Evolutionary conservation across 2,113 vertebrate genomes (phyloP).

Genomic region (Prietella phreatophila): DNA sequence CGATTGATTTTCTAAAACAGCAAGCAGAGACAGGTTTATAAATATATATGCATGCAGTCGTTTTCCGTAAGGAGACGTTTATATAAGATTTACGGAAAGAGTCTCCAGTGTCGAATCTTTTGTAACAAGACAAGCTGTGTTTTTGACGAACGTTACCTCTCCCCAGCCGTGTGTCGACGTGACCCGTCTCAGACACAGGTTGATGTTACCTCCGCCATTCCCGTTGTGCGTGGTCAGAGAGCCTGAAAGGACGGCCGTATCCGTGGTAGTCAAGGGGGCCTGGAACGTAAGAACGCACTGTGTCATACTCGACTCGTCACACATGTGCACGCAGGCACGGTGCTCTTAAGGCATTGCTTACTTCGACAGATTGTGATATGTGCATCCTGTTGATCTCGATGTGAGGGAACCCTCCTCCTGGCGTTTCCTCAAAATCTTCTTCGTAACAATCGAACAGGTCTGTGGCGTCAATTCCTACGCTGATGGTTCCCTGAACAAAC

Average conservation of each 20-base stretch:
- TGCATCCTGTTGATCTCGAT: conserved; percentile 98
- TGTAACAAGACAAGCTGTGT: neutral
- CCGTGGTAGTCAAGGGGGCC: conserved; percentile 89
- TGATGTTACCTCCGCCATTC: conserved; percentile 90
- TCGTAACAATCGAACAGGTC: conserved; percentile 96
- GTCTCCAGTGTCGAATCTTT: neutral
- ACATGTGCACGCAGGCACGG: too few species aligned
- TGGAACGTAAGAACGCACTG: conserved; percentile 56
- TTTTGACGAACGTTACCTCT: conserved; percentile 77
- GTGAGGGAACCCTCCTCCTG: conserved; percentile 87
- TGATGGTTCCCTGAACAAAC: conserved; percentile 86
- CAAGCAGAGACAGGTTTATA: neutral
- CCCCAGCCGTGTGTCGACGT: conserved; percentile 95
- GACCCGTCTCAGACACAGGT: conserved; percentile 83
- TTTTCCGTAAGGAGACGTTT: neutral
- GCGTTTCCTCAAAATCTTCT: conserved; percentile 90
- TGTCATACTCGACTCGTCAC: neutral
- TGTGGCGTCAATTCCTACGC: conserved; percentile 92
- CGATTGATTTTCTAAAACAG: too few species aligned
- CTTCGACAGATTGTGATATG: conserved; percentile 98
- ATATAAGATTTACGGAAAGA: neutral
- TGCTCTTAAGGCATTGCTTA: conserved; percentile 56
- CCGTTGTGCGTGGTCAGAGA: conserved; percentile 95
- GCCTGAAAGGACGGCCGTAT: conserved; percentile 93
- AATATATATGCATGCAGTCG: neutral